Conservation (phyloP, 2,888 invertebrate species). For the Disparrhopalites patrizii region DNA sequence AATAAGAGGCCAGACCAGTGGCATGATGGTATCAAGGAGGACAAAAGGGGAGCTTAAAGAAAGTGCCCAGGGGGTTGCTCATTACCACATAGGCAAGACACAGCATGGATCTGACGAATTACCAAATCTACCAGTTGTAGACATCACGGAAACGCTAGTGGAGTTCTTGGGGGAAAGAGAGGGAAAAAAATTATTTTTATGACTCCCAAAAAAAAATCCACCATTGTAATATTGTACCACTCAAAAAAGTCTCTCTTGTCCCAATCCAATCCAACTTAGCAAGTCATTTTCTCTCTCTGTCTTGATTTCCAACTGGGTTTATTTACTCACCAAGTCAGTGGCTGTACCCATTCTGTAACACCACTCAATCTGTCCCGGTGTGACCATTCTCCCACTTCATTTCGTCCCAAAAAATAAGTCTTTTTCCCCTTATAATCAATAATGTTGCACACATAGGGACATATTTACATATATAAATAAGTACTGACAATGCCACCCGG, state of each 20-base stretch:
- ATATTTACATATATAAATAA: no score
- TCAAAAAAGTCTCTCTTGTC: no score
- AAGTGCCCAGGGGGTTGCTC: conserved; percentile 38
- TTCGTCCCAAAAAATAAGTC: no score
- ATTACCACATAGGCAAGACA: conserved; percentile 44
- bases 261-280: no score
- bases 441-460: no score
- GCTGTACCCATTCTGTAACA: no score
- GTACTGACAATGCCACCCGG: no score
- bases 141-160: conserved; percentile 32
- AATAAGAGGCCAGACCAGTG: conserved; percentile 9
- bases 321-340: conserved; percentile 22
- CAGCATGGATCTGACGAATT: conserved; percentile 47
- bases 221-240: conserved; percentile 1
- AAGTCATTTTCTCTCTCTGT: no score
- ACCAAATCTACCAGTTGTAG: conserved; percentile 37
- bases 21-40: conserved; percentile 27
- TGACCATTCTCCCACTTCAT: no score
- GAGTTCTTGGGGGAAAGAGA: no score
- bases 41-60: conserved; percentile 20
- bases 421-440: no score
- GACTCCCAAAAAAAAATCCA: conserved; percentile 27
- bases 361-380: no score
- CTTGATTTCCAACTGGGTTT: conserved; percentile 27
- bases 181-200: conserved; percentile 31